Evolutionary conservation across 2,113 vertebrate species (phyloP), one percentile per base, ranked within the genome.

Genomic region (Hemichromis elongatus): DNA sequence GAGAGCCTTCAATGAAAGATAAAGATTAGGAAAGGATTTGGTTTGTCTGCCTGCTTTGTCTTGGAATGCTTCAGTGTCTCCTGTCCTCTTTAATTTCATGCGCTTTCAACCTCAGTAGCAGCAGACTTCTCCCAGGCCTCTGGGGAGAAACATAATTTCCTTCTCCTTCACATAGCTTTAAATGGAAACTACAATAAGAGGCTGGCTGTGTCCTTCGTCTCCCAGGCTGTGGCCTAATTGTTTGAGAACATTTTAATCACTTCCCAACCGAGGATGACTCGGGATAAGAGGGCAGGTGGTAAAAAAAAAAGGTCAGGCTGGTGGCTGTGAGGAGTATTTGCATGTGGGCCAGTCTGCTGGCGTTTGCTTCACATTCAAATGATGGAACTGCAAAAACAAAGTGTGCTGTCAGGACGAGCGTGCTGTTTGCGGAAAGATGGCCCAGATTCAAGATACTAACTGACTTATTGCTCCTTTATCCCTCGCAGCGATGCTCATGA

Each of bases 401-500:
- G 42, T 52, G 9, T 45, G 59, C 66, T 80, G 88, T 89, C 85
- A 90, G 77, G 80, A 52, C 4, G 9, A 61, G 77, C 79, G 37
- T 42, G 26, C 40, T 56, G 63, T 86, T 82, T 59, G 59, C 55
- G 82, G 88, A 92, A 84, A 89, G 11, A 83, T 84, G 90, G 85
- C 86, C 28, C 35, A 28, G 52, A 30, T 86, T 89, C 84, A 90
- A 79, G 35, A 59, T 40, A 33, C 54, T 80, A 53, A 90, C 87
- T 87, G 88, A 89, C 55, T 63, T 83, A 40, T 88, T 88, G n/a
- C 80, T 93, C 77, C 89, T 84, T 59, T 63, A n/a, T 91, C 88
- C 90, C 68, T 83, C 4, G 12, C 91, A 96, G 96, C 90, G 4
- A 94, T 96, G 91, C 73, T 96, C 26, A 7, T 89, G 21, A 93